A percentile compares a stretch with the other conserved stretches of the same genome.
Evolutionary conservation across 2,797 vertebrate species (phyloP).

Genomic region (Chelidonichthys spinosus): DNA sequence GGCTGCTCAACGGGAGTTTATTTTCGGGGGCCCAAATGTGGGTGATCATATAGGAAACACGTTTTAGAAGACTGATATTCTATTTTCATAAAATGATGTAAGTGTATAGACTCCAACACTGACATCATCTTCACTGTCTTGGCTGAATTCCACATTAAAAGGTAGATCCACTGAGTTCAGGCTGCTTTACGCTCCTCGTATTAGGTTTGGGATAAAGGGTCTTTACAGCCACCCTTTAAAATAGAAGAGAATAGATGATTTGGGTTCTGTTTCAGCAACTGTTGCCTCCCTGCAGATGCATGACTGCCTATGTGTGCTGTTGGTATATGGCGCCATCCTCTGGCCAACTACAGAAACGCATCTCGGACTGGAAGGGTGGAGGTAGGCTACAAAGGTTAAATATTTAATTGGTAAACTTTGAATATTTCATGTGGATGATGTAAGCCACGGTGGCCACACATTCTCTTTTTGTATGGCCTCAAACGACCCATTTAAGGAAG

Average conservation of each 20-base stretch:
- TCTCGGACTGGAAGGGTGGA: constrained; percentile 27
- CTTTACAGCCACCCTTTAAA: background rate
- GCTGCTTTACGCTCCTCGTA: too few species aligned
- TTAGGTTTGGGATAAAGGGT: background rate
- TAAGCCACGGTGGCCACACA: constrained; percentile 70
- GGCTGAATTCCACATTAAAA: background rate
- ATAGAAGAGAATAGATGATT: background rate
- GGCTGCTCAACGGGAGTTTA: background rate
- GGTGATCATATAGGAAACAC: background rate
- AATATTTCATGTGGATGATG: constrained; percentile 86
- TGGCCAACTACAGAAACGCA: constrained; percentile 43
- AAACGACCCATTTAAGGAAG: constrained; percentile 44
- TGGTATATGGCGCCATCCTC: constrained; percentile 81
- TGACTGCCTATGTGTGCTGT: constrained; percentile 13
- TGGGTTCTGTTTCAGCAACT: constrained; percentile 36
- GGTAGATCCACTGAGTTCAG: background rate
- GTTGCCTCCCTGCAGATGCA: constrained; percentile 42
- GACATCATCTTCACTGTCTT: background rate
- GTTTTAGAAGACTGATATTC: background rate
- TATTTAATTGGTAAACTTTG: constrained; percentile 84
- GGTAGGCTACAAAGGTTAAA: constrained; percentile 63
- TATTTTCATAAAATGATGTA: background rate
- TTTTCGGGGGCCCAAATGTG: background rate
- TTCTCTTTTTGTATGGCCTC: constrained; percentile 40
- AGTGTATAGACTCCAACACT: too few species aligned